Evolutionary conservation across 2,113 vertebrate species (phyloP).

Genomic region (Pseudorectes ferrugineus): DNA sequence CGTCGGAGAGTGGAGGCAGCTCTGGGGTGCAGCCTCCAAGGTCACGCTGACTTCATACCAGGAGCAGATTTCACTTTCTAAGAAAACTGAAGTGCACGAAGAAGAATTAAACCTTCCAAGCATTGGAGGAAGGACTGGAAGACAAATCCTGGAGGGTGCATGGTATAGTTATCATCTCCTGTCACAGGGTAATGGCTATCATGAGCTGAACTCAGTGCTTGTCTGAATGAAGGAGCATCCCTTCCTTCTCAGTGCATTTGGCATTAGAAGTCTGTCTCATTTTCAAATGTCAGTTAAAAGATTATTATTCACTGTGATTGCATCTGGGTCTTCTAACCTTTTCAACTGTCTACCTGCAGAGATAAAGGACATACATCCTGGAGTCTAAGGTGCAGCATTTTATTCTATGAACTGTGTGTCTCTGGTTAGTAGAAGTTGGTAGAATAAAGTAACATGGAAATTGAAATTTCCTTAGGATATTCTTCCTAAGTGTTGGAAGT

Average conservation of each 20-base stretch:
- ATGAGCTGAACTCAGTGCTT: background rate
- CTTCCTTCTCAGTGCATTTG: background rate
- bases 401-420: background rate
- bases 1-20: accelerated
- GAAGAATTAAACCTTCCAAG: background rate
- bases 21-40: background rate
- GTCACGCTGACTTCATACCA: accelerated
- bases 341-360: background rate
- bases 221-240: background rate
- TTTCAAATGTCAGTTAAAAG: background rate
- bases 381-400: background rate
- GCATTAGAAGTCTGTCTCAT: background rate
- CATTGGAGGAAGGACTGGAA: background rate
- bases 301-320: background rate
- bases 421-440: background rate
- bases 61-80: background rate
- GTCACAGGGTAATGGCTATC: background rate
- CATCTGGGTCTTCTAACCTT: background rate
- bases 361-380: background rate
- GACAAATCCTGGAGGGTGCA: background rate
- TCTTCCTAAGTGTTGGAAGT: background rate
- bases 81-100: background rate
- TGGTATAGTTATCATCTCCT: background rate
- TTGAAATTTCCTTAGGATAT: background rate
- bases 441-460: background rate